phyloP scores from a whole-genome alignment of 1,140 invertebrate genomes.

The Agraylea sexmaculata region DNA sequence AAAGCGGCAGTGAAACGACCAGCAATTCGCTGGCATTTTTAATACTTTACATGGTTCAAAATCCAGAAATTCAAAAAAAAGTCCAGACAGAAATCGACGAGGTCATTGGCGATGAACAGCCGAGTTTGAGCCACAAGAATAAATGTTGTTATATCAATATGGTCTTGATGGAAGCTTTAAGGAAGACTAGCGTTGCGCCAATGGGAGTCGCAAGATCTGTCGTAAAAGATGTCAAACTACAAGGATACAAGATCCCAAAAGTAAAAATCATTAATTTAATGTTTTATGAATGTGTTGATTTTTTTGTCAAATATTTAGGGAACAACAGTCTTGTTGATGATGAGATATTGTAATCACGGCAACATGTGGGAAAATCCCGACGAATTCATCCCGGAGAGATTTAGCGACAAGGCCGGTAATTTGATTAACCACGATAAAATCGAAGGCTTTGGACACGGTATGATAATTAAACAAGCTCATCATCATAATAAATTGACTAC shows the following conservation, averaged over 20 bases:
- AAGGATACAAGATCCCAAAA: slow-evolving; percentile 53
- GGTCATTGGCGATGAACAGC: slow-evolving; percentile 47
- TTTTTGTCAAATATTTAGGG: slow-evolving; percentile 38
- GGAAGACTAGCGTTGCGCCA: slow-evolving; percentile 46
- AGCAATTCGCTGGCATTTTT: slow-evolving; percentile 49
- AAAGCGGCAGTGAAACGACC: slow-evolving; percentile 60
- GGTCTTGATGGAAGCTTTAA: slow-evolving; percentile 46
- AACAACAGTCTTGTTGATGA: slow-evolving; percentile 54
- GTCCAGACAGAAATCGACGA: slow-evolving; percentile 57
- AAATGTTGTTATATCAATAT: slow-evolving; percentile 5
- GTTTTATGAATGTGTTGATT: slow-evolving; percentile 2
- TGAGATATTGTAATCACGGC: slow-evolving; percentile 59
- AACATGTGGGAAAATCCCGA: slow-evolving; percentile 54
- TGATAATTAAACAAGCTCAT: slow-evolving; percentile 3
- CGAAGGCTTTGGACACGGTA: slow-evolving; percentile 63
- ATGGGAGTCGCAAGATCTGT: slow-evolving; percentile 50
- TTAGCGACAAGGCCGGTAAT: slow-evolving; percentile 50
- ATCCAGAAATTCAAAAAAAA: slow-evolving; percentile 52
- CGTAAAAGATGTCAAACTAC: slow-evolving; percentile 39
- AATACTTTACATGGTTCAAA: slow-evolving; percentile 49
- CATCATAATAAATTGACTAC: slow-evolving; percentile 8
- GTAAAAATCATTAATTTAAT: slow-evolving; percentile 25
- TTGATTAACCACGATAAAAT: slow-evolving; percentile 44
- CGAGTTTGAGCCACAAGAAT: slow-evolving; percentile 36
- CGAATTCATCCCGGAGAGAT: slow-evolving; percentile 58